Evolutionary conservation across 1,140 invertebrate genomes (phyloP).

Genomic region (Drosophila fuyamai): DNA sequence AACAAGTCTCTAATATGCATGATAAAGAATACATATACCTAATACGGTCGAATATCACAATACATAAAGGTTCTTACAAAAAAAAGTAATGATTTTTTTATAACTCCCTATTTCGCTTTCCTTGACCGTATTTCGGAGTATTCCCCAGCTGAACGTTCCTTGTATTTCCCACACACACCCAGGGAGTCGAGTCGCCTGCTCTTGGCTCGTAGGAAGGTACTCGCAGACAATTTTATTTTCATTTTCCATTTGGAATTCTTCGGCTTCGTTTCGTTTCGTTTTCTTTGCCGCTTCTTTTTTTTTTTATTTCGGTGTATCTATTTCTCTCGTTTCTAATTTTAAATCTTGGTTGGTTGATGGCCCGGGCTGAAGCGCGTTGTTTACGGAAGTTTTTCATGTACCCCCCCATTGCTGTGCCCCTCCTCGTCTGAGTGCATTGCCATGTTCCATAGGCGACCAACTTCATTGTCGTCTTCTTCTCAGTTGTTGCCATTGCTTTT

Average conservation of each 20-base stretch:
- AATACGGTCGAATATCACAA: no score
- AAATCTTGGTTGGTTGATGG: slow-evolving; percentile 73
- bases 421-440: slow-evolving; percentile 75
- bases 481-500: slow-evolving; percentile 14
- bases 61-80: no score
- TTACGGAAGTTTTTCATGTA: slow-evolving; percentile 74
- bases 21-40: no score
- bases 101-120: neutral
- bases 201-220: slow-evolving; percentile 26
- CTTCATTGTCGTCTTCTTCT: slow-evolving; percentile 53
- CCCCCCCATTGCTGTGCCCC: slow-evolving; percentile 1
- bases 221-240: slow-evolving; percentile 79
- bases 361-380: slow-evolving; percentile 63
- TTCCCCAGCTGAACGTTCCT: slow-evolving; percentile 48
- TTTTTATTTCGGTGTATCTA: slow-evolving; percentile 40
- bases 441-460: slow-evolving; percentile 65
- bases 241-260: slow-evolving; percentile 66
- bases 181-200: slow-evolving; percentile 26
- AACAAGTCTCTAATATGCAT: no score
- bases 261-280: slow-evolving; percentile 30
- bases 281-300: slow-evolving; percentile 8
- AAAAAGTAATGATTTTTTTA: no score
- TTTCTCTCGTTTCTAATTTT: slow-evolving; percentile 79
- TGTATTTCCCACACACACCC: slow-evolving; percentile 44
- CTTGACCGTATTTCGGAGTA: slow-evolving; percentile 8